These are phyloP conservation scores for Neodiprion virginianus DNA, from an alignment of 1,140 invertebrate genomes.

Conservation along the genomic window DNA sequence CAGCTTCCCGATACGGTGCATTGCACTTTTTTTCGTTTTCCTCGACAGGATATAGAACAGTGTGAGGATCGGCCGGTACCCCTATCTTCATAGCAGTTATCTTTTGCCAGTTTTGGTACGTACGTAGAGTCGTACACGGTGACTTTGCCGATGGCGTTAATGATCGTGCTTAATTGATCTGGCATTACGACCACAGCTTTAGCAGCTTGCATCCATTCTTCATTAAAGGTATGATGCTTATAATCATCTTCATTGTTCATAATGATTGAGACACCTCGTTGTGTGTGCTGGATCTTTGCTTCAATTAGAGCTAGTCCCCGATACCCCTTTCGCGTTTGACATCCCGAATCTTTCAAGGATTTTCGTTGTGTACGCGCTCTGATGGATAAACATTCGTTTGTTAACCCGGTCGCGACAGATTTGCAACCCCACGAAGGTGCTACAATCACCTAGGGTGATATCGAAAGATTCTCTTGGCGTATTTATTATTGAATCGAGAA, in stretches of 20 bases:
- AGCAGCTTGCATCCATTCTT: not conserved
- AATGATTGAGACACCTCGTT: no score
- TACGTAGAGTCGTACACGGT: no score
- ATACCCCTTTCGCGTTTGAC: not conserved
- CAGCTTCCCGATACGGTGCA: conserved; percentile 19
- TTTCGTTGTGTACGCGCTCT: conserved; percentile 10
- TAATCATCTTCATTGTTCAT: not conserved
- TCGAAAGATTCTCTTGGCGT: conserved; percentile 11
- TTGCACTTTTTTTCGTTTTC: not conserved
- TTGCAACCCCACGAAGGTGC: conserved; percentile 23
- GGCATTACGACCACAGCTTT: not conserved
- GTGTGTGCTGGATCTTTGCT: not conserved
- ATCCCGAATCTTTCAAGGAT: not conserved
- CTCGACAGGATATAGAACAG: not conserved
- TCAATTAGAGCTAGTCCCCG: not conserved
- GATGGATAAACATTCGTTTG: conserved; percentile 13
- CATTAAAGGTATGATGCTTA: not conserved
- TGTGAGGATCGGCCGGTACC: conserved; percentile 15
- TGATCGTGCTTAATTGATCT: not conserved
- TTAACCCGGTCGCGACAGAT: conserved; percentile 3
- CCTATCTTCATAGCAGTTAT: conserved; percentile 3
- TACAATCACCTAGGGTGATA: conserved; percentile 8
- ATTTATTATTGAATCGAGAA: not conserved
- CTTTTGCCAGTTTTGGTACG: not conserved
- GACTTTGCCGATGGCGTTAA: conserved; percentile 2